Conservation (phyloP, 1,140 invertebrate genomes). For the Drosophila rufa region DNA sequence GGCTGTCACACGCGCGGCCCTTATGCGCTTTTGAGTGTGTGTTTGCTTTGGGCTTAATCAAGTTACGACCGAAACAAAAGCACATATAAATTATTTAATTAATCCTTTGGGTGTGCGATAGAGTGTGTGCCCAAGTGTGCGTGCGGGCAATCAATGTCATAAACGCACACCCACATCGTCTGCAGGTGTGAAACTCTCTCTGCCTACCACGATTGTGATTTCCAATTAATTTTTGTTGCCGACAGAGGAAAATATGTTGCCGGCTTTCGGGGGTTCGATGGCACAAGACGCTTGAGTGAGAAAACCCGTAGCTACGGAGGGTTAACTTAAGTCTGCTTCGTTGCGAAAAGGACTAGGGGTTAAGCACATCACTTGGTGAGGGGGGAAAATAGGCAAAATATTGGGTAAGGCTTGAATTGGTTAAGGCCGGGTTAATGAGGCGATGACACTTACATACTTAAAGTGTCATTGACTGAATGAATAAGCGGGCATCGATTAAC, state of each 20-base stretch:
- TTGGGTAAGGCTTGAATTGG: background rate
- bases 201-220: slow-evolving; percentile 65
- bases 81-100: slow-evolving; percentile 83
- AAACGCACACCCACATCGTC: slow-evolving; percentile 51
- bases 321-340: slow-evolving; percentile 2
- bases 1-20: slow-evolving; percentile 32
- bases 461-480: slow-evolving; percentile 17
- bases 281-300: slow-evolving; percentile 12
- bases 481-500: slow-evolving; percentile 4
- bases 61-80: slow-evolving; percentile 78
- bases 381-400: background rate
- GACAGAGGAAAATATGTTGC: slow-evolving; percentile 52
- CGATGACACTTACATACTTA: slow-evolving; percentile 9
- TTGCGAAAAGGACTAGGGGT: slow-evolving; percentile 4
- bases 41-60: slow-evolving; percentile 61
- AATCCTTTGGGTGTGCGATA: slow-evolving; percentile 62
- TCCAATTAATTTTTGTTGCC: slow-evolving; percentile 65
- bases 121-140: slow-evolving; percentile 46
- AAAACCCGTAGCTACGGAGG: background rate
- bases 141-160: slow-evolving; percentile 80
- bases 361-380: slow-evolving; percentile 10
- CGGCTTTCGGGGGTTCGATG: slow-evolving; percentile 40
- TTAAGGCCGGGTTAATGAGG: slow-evolving; percentile 4
- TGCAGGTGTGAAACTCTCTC: slow-evolving; percentile 66
- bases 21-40: slow-evolving; percentile 47